phyloP scores from a whole-genome alignment of 2,113 vertebrate genomes.

The Lota lota region DNA sequence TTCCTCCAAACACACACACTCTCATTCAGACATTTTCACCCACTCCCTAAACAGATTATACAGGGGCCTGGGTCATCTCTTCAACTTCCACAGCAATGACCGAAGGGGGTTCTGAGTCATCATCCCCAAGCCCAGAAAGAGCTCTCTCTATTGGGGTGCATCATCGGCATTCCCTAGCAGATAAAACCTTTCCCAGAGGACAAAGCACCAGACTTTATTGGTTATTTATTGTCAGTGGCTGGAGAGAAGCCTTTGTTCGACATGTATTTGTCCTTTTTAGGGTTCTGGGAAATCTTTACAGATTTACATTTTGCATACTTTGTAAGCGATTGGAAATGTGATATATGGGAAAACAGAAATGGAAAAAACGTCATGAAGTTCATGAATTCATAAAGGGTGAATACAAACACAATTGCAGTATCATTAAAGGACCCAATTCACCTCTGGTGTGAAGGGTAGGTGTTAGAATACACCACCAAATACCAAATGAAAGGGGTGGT shows the following conservation, averaged over 20 bases:
- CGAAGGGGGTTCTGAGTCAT: conserved; percentile 30
- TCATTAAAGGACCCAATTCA: too few relatives aligned
- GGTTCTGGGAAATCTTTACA: neutral
- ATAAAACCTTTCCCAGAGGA: conserved; percentile 32
- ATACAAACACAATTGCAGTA: too few relatives aligned
- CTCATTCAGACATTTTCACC: conserved; percentile 8
- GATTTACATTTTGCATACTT: too few relatives aligned
- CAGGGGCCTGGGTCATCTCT: neutral
- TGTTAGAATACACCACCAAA: too few relatives aligned
- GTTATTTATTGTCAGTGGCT: neutral
- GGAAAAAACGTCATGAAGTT: too few relatives aligned
- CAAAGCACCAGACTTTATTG: conserved; percentile 28
- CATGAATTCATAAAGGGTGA: too few relatives aligned
- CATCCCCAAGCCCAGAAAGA: conserved; percentile 28
- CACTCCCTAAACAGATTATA: conserved; percentile 13
- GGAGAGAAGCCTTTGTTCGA: conserved; percentile 9
- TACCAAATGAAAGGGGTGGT: too few relatives aligned
- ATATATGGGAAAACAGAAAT: too few relatives aligned
- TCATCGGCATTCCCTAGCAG: conserved; percentile 11
- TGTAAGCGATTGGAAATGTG: too few relatives aligned
- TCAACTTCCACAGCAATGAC: conserved; percentile 1
- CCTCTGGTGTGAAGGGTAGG: too few relatives aligned
- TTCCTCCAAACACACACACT: conserved; percentile 8
- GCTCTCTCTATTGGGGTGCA: conserved; percentile 21
- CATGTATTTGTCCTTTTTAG: neutral